Evolutionary conservation across 2,888 invertebrate species (phyloP).

Genomic region (Andricus quercusramuli): DNA sequence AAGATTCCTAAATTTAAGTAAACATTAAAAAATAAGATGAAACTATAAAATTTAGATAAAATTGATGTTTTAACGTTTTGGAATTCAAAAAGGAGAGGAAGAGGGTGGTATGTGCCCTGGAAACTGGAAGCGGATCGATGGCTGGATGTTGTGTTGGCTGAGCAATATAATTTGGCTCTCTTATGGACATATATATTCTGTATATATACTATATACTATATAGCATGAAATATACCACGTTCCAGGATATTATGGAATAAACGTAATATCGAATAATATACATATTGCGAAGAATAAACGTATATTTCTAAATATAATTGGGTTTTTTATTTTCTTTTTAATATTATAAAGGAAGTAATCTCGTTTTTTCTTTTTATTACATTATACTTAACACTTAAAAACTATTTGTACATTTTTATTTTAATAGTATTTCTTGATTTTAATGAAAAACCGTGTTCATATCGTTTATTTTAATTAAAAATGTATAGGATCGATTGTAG

Average conservation of each 20-base stretch:
- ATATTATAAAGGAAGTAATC: background rate
- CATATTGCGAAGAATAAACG: background rate
- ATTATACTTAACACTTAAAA: background rate
- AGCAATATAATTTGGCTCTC: conserved; percentile 38
- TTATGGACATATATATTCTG: background rate
- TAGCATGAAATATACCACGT: conserved; percentile 18
- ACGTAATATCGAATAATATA: background rate
- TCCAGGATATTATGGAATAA: conserved; percentile 1
- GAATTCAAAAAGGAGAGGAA: background rate
- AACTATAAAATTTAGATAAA: background rate
- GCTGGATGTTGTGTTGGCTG: conserved; percentile 26
- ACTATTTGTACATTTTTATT: background rate
- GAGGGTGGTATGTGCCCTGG: conserved; percentile 22
- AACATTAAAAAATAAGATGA: background rate
- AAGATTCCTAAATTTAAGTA: background rate
- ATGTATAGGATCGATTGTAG: background rate
- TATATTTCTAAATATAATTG: background rate
- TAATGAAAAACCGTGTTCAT: background rate
- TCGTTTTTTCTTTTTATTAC: background rate
- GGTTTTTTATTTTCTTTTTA: background rate
- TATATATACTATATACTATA: too few relatives aligned
- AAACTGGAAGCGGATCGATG: conserved; percentile 32
- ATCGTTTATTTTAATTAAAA: background rate
- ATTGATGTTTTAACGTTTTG: background rate
- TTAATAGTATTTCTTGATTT: background rate